A percentile compares a stretch with the other conserved stretches of the same genome.
Conservation (phyloP, 2,797 vertebrate species). For the Eulemur albifrons region DNA sequence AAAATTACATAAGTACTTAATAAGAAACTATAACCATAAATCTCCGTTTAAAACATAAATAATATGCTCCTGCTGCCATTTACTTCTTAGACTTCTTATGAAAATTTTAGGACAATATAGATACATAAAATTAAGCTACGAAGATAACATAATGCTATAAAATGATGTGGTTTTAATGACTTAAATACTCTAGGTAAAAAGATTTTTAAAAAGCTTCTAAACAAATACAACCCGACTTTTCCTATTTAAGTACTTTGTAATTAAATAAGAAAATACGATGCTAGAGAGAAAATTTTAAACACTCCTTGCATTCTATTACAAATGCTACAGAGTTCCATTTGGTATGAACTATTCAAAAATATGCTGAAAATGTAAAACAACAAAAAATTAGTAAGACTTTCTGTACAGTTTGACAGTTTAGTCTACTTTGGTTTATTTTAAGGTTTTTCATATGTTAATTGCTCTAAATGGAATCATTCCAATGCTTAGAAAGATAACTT, state of each 20-base stretch:
- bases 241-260: neutral
- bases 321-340: neutral
- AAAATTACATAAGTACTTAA: neutral
- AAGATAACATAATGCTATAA: slow-evolving; percentile 15
- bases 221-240: neutral
- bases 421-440: neutral
- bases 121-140: neutral
- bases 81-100: neutral
- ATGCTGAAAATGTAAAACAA: neutral
- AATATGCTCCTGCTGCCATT: neutral
- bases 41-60: neutral
- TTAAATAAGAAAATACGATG: slow-evolving; percentile 24
- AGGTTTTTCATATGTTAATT: neutral
- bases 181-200: slow-evolving; percentile 31
- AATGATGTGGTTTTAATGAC: neutral
- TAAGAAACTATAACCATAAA: neutral
- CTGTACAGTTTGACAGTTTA: neutral
- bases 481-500: neutral
- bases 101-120: neutral
- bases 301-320: neutral
- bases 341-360: neutral
- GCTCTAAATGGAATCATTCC: slow-evolving; percentile 5
- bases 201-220: neutral
- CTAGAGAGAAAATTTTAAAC: neutral
- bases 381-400: neutral